A percentile compares a stretch with the other conserved stretches of the same genome.
These are phyloP conservation scores for Microctonus brassicae DNA, from an alignment of 2,888 invertebrate species.

Conservation along the genomic window DNA sequence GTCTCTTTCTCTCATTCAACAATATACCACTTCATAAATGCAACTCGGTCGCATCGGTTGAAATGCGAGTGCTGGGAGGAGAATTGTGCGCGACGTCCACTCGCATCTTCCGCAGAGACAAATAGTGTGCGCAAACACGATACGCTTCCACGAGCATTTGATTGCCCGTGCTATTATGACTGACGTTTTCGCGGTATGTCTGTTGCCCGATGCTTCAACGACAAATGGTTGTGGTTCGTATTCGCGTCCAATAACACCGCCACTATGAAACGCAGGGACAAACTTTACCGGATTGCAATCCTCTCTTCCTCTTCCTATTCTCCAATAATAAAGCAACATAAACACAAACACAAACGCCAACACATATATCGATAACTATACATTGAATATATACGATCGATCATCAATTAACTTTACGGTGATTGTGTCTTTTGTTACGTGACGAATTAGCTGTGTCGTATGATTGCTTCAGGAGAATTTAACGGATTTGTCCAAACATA, in stretches of 20 bases:
- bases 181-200: slow-evolving; percentile 58
- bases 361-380: too few relatives aligned
- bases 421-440: slow-evolving; percentile 17
- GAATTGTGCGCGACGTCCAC: slow-evolving; percentile 52
- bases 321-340: slow-evolving; percentile 23
- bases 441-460: slow-evolving; percentile 26
- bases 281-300: slow-evolving; percentile 30
- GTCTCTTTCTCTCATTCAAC: slow-evolving; percentile 20
- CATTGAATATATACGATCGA: background rate
- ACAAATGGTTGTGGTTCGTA: slow-evolving; percentile 10
- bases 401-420: slow-evolving; percentile 6
- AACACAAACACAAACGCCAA: background rate
- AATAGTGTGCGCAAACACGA: slow-evolving; percentile 39
- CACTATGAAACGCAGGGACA: slow-evolving; percentile 13
- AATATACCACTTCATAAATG: slow-evolving; percentile 10
- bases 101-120: slow-evolving; percentile 64
- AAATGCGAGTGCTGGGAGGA: slow-evolving; percentile 37
- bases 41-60: slow-evolving; percentile 2
- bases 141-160: slow-evolving; percentile 65
- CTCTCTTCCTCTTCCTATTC: slow-evolving; percentile 30
- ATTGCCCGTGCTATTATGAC: slow-evolving; percentile 67
- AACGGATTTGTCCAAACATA: slow-evolving; percentile 13
- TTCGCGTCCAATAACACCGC: slow-evolving; percentile 1
- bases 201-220: slow-evolving; percentile 46
- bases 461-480: background rate